Percentiles rank a stretch among this genome's conserved stretches.
phyloP scores from a whole-genome alignment of 2,797 vertebrate species.

The Choloepus didactylus region DNA sequence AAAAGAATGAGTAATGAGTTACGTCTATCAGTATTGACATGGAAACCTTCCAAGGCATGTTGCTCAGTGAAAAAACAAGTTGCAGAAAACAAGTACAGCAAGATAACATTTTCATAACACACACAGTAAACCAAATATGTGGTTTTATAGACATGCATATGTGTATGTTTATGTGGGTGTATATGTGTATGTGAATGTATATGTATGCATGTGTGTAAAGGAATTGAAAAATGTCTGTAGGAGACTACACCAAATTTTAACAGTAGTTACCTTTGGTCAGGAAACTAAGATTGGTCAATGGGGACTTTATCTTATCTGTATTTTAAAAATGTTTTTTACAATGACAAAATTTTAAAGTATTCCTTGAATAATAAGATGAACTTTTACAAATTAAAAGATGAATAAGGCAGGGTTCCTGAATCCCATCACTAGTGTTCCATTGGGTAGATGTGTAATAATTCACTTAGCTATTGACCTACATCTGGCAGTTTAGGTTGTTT shows the following conservation, averaged over 20 bases:
- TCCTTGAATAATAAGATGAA: not conserved
- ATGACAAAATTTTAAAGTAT: not conserved
- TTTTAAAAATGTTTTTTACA: conserved; percentile 7
- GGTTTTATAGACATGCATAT: not conserved
- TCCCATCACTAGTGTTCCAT: conserved; percentile 1
- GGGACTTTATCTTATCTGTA: conserved; percentile 5
- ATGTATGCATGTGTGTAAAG: not conserved
- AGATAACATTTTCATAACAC: not conserved
- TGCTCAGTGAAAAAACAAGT: conserved; percentile 20
- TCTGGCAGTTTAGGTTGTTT: conserved; percentile 50
- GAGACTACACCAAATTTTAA: not conserved
- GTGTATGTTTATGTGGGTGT: not conserved
- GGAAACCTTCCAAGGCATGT: not conserved
- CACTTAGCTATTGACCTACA: conserved; percentile 65
- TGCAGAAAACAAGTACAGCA: not conserved
- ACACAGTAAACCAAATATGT: not conserved
- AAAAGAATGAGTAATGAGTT: not conserved
- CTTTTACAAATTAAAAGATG: conserved; percentile 34
- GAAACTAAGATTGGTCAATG: not conserved
- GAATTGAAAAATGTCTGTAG: not conserved
- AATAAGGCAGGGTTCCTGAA: not conserved
- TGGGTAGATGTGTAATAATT: conserved; percentile 9
- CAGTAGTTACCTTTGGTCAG: not conserved
- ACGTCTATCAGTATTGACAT: not conserved
- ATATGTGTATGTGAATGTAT: not conserved